Conservation (phyloP, 1,140 invertebrate species). For the Lamellibrachia luymesi region DNA sequence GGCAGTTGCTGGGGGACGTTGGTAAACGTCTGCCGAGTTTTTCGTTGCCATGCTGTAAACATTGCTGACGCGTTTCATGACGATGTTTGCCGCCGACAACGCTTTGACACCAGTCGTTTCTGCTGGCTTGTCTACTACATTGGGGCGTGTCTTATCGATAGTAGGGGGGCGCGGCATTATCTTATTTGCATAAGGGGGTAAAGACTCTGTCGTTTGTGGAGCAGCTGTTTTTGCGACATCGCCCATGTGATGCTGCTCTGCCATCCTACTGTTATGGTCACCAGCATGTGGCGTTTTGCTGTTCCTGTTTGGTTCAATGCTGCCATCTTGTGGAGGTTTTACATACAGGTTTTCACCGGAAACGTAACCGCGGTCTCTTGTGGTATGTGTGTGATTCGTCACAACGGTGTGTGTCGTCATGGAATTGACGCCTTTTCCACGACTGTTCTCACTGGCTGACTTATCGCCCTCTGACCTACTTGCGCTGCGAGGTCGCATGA, state of each 20-base stretch:
- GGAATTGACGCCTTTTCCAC: background rate
- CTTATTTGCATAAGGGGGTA: constrained; percentile 12
- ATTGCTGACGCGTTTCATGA: background rate
- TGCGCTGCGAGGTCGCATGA: constrained; percentile 49
- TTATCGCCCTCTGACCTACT: background rate
- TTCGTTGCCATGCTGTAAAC: background rate
- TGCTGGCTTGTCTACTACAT: background rate
- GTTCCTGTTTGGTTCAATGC: background rate
- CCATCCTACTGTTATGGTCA: background rate
- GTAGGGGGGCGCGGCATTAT: background rate
- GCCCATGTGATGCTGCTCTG: background rate
- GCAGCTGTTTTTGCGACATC: background rate
- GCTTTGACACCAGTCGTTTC: background rate
- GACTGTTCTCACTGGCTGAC: constrained; percentile 7
- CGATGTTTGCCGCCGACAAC: background rate
- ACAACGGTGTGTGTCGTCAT: background rate
- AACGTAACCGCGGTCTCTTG: background rate
- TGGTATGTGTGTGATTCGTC: background rate
- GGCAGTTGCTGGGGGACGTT: background rate
- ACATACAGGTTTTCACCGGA: background rate
- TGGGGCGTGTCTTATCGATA: background rate
- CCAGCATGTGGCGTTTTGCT: background rate
- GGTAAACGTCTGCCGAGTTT: background rate
- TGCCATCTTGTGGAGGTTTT: background rate
- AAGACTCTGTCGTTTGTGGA: background rate